Base-by-base conservation (phyloP, 2,797 vertebrate species). In the Acanthis flammea region DNA sequence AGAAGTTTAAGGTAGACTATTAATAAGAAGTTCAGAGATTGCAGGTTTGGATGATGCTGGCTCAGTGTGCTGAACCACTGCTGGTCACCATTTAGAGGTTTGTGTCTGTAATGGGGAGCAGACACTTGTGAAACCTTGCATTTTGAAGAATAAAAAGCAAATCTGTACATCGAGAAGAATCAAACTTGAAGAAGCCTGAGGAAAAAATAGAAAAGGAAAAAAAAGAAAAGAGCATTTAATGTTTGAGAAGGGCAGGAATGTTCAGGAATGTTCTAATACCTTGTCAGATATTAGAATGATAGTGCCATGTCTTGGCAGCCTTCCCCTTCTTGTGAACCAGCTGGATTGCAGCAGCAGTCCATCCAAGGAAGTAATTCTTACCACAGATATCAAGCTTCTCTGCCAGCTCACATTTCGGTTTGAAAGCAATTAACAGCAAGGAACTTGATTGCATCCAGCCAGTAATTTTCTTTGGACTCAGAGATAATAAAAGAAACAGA, bases 371-470 rank as follows among this genome's bases (percentile, higher is more conserved):
- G 67, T 53, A 70, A 57, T 80, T 84, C 84, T 82, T 86, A 70
- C 13, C 92, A 62, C 31, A 88, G 51, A 73, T 70, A 93, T 27
- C 50, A 78, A 90, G 55, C 58, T 96, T 85, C 74, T 95, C 60
- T 95, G 80, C 79, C 79, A 88, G 47, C 66, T 97, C 70, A 65
- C 72, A 71, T 95, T 92, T 81, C 35, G 17, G 67, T 90, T 90
- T 90, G 86, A 95, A 75, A 94, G 79, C 87, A 95, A 79, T 94
- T 96, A 94, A 79, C 70, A n/a, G 12, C 88, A 90, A 93, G 78
- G 42, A 96, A 80, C 86, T 90, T 94, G 80, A 94, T 94, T 94
- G 95, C 86, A 91, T 86, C 58, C 60, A 93, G 54, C 14, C 79
- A 80, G 48, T 91, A 72, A 95, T 96, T 96, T 95, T 76, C 80